Percentiles rank a stretch among this genome's conserved stretches.
phyloP scores from a whole-genome alignment of 2,797 vertebrate species.

The Xiphophorus birchmanni region DNA sequence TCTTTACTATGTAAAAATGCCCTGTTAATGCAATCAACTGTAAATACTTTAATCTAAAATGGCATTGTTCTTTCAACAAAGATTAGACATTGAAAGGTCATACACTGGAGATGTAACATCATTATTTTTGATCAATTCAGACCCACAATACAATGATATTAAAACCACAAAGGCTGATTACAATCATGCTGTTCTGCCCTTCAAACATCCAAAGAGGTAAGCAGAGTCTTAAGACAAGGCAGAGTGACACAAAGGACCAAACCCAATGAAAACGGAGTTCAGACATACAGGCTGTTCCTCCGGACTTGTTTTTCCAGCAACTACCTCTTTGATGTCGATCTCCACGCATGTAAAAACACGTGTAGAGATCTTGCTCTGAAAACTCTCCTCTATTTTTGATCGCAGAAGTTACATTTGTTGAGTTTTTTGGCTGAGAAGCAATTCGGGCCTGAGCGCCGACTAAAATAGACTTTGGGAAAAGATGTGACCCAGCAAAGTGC shows the following conservation, averaged over 20 bases:
- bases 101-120: not conserved
- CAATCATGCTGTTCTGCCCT: not conserved
- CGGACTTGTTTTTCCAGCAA: constrained; percentile 26
- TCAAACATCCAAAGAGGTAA: not conserved
- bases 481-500: constrained; percentile 23
- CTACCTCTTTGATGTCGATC: constrained; percentile 29
- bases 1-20: not conserved
- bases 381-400: not conserved
- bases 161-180: not conserved
- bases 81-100: constrained; percentile 1
- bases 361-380: constrained; percentile 5
- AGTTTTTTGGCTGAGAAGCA: constrained; percentile 12
- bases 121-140: not conserved
- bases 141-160: not conserved
- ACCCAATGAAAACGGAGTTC: not conserved
- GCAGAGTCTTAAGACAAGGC: not conserved
- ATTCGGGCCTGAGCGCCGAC: constrained; percentile 15
- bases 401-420: constrained; percentile 5
- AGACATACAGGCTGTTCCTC: constrained; percentile 19
- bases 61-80: not conserved
- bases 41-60: not conserved
- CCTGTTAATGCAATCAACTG: not conserved
- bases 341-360: constrained; percentile 13
- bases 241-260: constrained; percentile 6
- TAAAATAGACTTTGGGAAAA: constrained; percentile 26